Evolutionary conservation across 1,140 invertebrate genomes (phyloP).

Genomic region (Lordiphosa mommai): DNA sequence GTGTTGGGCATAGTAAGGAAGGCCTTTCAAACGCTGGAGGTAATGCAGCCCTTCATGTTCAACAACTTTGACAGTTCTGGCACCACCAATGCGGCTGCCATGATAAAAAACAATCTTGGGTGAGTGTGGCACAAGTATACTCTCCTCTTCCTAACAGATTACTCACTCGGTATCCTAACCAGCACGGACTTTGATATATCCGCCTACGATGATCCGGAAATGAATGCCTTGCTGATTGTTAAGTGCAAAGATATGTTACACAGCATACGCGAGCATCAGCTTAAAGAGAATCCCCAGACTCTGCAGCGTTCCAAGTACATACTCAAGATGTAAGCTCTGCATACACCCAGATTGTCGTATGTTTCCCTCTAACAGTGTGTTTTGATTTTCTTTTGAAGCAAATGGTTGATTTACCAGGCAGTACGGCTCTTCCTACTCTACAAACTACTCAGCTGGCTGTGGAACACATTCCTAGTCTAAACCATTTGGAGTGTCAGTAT

Average conservation of each 20-base stretch:
- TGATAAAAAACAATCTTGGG: constrained; percentile 13
- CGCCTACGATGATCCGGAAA: constrained; percentile 2
- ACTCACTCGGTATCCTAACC: neutral
- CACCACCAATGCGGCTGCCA: constrained; percentile 10
- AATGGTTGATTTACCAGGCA: constrained; percentile 28
- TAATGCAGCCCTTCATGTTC: constrained; percentile 71
- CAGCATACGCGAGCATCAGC: constrained; percentile 50
- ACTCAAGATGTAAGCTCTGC: constrained; percentile 31
- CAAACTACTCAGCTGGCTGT: constrained; percentile 53
- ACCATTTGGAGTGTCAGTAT: no score
- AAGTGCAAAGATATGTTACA: constrained; percentile 31
- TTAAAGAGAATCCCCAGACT: constrained; percentile 45
- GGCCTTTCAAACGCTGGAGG: constrained; percentile 55
- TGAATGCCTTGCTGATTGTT: neutral
- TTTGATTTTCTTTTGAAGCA: constrained; percentile 26
- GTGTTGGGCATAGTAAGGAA: constrained; percentile 54
- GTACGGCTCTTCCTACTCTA: constrained; percentile 47
- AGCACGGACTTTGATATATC: constrained; percentile 41
- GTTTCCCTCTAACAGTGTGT: no score
- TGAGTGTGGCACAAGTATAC: neutral
- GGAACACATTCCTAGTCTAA: neutral
- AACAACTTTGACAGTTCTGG: constrained; percentile 63
- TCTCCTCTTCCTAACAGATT: neutral
- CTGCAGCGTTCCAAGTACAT: constrained; percentile 22
- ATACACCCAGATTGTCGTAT: no score